Evolutionary conservation across 2,113 vertebrate species (phyloP).

Genomic region (Podiceps cristatus): DNA sequence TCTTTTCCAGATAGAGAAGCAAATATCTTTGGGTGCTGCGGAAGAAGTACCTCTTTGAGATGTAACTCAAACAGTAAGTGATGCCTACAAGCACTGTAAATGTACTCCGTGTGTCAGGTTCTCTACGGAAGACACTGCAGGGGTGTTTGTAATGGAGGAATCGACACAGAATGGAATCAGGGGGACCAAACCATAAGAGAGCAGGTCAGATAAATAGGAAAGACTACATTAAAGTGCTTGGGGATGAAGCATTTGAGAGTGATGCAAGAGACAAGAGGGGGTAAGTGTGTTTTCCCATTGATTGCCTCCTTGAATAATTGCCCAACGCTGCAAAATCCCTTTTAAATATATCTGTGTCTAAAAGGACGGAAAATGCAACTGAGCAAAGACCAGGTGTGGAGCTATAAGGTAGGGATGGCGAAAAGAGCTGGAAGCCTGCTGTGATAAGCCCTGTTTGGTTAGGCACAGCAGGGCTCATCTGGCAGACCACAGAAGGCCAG

Average conservation of each 20-base stretch:
- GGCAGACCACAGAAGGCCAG: not conserved
- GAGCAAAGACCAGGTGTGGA: not conserved
- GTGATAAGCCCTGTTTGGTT: not conserved
- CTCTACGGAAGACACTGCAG: not conserved
- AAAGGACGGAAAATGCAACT: not conserved
- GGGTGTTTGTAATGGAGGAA: not conserved
- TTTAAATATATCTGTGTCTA: not conserved
- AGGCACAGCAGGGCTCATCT: not conserved
- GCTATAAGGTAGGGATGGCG: not conserved
- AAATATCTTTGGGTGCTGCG: not conserved
- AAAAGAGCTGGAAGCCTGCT: not conserved
- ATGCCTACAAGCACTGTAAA: not conserved
- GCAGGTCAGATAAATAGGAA: not conserved
- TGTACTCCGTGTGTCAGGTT: not conserved
- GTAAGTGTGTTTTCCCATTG: fast-evolving
- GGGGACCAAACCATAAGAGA: not conserved
- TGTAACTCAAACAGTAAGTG: fast-evolving
- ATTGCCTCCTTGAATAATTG: not conserved
- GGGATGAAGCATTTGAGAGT: not conserved
- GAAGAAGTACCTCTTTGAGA: not conserved
- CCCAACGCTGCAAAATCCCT: not conserved
- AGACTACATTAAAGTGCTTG: not conserved
- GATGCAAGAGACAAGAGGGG: no score
- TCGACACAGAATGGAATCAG: fast-evolving
- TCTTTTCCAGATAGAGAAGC: no score